A percentile compares a stretch with the other conserved stretches of the same genome.
Conservation (phyloP, 2,888 invertebrate genomes). For the Troides aeacus region DNA sequence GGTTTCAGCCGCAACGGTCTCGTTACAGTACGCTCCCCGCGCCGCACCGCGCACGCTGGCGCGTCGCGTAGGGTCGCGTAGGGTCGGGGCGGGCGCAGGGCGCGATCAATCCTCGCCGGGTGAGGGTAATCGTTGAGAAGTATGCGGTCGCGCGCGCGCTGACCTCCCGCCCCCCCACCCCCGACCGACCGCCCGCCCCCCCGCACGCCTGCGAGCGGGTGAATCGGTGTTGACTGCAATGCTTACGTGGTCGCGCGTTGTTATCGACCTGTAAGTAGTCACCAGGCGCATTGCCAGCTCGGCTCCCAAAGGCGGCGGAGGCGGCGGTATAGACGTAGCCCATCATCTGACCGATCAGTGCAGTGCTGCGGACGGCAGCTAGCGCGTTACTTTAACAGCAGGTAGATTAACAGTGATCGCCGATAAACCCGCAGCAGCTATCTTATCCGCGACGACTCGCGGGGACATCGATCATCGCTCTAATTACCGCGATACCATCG, state of each 20-base stretch:
- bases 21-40: not conserved
- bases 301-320: not conserved
- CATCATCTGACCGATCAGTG: not conserved
- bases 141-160: not conserved
- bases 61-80: no score
- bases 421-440: slow-evolving; percentile 56
- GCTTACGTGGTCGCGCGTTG: no score
- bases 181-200: no score
- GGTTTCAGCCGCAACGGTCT: not conserved
- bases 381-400: slow-evolving; percentile 47
- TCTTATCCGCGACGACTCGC: slow-evolving; percentile 60
- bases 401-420: slow-evolving; percentile 51
- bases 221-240: not conserved
- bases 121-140: no score
- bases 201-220: not conserved
- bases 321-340: not conserved
- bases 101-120: not conserved
- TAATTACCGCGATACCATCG: slow-evolving; percentile 52
- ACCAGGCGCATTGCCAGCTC: not conserved
- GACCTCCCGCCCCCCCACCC: no score
- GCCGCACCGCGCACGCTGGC: no score
- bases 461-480: slow-evolving; percentile 74
- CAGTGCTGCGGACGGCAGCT: slow-evolving; percentile 3
- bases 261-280: no score
- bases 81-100: not conserved